phyloP scores from a whole-genome alignment of 2,797 vertebrate genomes.

The Salmo trutta region DNA sequence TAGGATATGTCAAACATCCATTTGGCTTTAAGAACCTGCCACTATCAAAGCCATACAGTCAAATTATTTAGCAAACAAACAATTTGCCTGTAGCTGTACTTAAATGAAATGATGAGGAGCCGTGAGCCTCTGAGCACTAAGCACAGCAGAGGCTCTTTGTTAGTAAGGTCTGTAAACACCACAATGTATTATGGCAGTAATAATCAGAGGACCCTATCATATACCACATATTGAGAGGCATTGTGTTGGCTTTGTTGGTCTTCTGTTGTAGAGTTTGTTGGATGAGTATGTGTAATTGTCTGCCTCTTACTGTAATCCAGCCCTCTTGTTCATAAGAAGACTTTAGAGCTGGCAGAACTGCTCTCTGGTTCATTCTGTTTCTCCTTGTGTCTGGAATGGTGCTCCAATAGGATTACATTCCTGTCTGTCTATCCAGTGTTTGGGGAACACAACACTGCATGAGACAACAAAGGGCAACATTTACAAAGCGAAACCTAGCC shows the following conservation, averaged over 20 bases:
- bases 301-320: constrained; percentile 62
- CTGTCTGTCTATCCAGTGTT: background rate
- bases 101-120: constrained; percentile 29
- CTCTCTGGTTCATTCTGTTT: constrained; percentile 45
- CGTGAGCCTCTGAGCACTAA: constrained; percentile 36
- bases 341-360: constrained; percentile 55
- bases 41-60: constrained; percentile 30
- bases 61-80: constrained; percentile 43
- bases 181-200: constrained; percentile 36
- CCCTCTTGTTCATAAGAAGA: constrained; percentile 12
- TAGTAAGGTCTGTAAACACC: constrained; percentile 40
- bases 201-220: constrained; percentile 43
- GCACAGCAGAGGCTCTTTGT: constrained; percentile 46
- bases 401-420: background rate
- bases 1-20: constrained; percentile 25
- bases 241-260: constrained; percentile 56
- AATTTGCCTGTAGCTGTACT: constrained; percentile 29
- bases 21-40: constrained; percentile 31
- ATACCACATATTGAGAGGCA: constrained; percentile 49
- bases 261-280: constrained; percentile 50
- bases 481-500: too few species aligned
- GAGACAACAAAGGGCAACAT: background rate
- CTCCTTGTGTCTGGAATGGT: constrained; percentile 40
- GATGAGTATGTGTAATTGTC: constrained; percentile 54
- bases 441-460: background rate